phyloP scores from a whole-genome alignment of 2,113 vertebrate species.

The Festucalex cinctus region DNA sequence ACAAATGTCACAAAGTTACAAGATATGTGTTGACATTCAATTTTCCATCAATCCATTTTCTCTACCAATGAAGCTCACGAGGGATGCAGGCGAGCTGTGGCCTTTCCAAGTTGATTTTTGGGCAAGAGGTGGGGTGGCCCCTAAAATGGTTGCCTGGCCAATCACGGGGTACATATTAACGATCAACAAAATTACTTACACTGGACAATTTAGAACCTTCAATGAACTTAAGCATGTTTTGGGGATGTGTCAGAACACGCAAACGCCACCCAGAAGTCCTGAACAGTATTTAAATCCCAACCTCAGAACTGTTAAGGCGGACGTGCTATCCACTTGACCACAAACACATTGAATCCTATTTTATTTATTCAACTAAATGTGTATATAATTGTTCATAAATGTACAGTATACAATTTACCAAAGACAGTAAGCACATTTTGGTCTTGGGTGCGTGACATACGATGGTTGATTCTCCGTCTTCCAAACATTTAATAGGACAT shows the following conservation, averaged over 20 bases:
- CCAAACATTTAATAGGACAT: not conserved
- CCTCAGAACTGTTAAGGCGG: not conserved
- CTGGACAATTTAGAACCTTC: not conserved
- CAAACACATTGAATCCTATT: not conserved
- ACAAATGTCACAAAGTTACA: not conserved
- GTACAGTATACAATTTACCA: not conserved
- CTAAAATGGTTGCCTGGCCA: not conserved
- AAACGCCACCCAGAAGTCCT: not conserved
- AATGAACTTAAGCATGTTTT: not conserved
- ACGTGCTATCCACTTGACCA: not conserved
- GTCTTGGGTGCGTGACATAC: not conserved
- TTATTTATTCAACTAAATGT: not conserved
- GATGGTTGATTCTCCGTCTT: not conserved
- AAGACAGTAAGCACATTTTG: not conserved
- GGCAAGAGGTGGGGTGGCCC: not conserved
- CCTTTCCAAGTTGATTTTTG: not conserved
- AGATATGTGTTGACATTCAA: not conserved
- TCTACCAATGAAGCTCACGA: not conserved
- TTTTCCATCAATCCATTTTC: not conserved
- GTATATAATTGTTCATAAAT: not conserved
- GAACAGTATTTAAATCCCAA: not conserved
- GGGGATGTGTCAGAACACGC: not conserved
- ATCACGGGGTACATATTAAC: not conserved
- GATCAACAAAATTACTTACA: not conserved
- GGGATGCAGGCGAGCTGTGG: not conserved